phyloP scores from a whole-genome alignment of 2,113 vertebrate genomes.

The Galemys pyrenaicus region DNA sequence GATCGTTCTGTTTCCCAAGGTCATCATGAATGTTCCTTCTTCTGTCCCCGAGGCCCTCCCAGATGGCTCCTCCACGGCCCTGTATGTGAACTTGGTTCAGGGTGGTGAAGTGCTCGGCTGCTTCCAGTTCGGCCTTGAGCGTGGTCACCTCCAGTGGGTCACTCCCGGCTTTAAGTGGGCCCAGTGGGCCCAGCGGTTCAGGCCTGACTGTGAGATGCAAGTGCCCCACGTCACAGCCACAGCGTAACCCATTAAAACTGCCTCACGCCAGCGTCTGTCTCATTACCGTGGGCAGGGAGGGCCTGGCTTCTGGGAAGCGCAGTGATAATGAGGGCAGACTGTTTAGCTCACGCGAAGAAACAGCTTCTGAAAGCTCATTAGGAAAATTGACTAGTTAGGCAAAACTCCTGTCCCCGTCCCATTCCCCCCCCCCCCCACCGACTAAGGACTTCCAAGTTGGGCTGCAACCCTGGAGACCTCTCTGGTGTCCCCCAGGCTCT shows the following conservation, averaged over 20 bases:
- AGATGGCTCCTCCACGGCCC: background rate
- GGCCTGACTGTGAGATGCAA: constrained; percentile 64
- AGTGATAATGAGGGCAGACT: constrained; percentile 84
- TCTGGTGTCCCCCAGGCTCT: no score
- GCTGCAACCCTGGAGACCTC: background rate
- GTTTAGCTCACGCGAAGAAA: constrained; percentile 76
- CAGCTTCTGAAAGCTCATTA: constrained; percentile 86
- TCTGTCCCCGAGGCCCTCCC: background rate
- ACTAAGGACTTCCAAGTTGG: constrained; percentile 73
- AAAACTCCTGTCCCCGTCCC: constrained; percentile 63
- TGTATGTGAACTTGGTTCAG: rapidly evolving
- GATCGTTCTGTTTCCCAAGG: background rate
- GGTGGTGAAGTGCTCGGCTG: background rate
- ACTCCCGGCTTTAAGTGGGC: background rate
- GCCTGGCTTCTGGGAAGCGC: constrained; percentile 73
- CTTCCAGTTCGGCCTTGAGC: background rate
- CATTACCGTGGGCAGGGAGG: constrained; percentile 81
- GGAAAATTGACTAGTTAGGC: constrained; percentile 79
- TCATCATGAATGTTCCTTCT: background rate
- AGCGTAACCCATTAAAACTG: constrained; percentile 81
- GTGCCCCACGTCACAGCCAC: constrained; percentile 72
- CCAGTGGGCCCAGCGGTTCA: background rate
- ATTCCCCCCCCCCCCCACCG: constrained; percentile 70
- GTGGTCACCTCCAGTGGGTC: background rate
- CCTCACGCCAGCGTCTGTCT: constrained; percentile 62